Conservation (phyloP, 2,888 invertebrate species). For the Ormyrus thymus region DNA sequence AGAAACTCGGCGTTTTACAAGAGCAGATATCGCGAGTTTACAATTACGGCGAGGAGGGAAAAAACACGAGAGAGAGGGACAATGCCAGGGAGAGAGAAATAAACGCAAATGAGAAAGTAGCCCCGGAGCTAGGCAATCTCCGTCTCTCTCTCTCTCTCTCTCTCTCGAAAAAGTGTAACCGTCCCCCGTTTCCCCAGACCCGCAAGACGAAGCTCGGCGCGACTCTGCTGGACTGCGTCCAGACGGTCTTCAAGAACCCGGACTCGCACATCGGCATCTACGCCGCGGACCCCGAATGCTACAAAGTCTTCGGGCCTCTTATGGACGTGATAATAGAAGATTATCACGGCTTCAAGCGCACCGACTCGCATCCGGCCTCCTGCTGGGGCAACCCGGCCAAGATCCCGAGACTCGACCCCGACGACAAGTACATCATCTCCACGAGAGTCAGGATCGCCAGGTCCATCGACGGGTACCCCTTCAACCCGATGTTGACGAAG, state of each 20-base stretch:
- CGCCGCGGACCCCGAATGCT: conserved; percentile 83
- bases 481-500: conserved; percentile 82
- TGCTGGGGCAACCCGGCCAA: conserved; percentile 79
- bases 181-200: conserved; percentile 72
- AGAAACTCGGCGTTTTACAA: too few relatives aligned
- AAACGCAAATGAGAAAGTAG: conserved; percentile 23
- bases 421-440: conserved; percentile 79
- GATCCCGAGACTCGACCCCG: conserved; percentile 80
- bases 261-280: conserved; percentile 82
- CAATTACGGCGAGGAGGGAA: not conserved
- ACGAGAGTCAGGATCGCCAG: conserved; percentile 82
- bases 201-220: conserved; percentile 79
- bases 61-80: not conserved
- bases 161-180: too few relatives aligned
- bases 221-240: conserved; percentile 80
- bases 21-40: not conserved
- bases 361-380: conserved; percentile 78
- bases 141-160: conserved; percentile 55
- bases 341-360: conserved; percentile 80
- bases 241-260: conserved; percentile 81
- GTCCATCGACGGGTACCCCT: conserved; percentile 79
- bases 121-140: conserved; percentile 26
- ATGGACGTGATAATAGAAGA: conserved; percentile 84
- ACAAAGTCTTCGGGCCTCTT: conserved; percentile 79
- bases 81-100: not conserved